phyloP scores from a whole-genome alignment of 2,113 vertebrate genomes.

The Hemiscyllium ocellatum region DNA sequence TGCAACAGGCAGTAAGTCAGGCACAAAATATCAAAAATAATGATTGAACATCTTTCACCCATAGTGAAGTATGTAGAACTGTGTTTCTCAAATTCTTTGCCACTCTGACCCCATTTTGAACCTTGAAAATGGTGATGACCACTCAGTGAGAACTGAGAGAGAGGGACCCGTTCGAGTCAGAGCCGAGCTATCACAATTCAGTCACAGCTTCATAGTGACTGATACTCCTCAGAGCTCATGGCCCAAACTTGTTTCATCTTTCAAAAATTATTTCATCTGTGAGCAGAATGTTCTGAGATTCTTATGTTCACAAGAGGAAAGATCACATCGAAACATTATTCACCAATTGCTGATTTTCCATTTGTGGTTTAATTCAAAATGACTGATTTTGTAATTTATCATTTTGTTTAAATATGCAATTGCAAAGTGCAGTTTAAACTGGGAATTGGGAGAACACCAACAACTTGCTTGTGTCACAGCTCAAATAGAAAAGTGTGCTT shows the following conservation, averaged over 20 bases:
- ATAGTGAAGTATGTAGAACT: not conserved
- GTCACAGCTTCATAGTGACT: too few relatives aligned
- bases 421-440: not conserved
- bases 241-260: too few relatives aligned
- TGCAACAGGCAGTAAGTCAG: not conserved
- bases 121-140: too few relatives aligned
- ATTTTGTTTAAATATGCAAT: not conserved
- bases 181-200: too few relatives aligned
- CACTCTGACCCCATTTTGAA: too few relatives aligned
- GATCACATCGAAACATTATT: not conserved
- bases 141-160: too few relatives aligned
- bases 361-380: not conserved
- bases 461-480: not conserved
- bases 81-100: not conserved
- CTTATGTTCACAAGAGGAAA: not conserved
- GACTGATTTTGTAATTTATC: not conserved
- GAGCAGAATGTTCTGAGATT: not conserved
- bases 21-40: not conserved
- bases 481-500: not conserved
- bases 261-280: not conserved
- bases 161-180: too few relatives aligned
- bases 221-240: too few relatives aligned
- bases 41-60: not conserved
- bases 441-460: not conserved
- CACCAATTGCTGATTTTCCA: not conserved